These are phyloP conservation scores for Chiroxiphia lanceolata DNA, from an alignment of 2,797 vertebrate genomes.

Conservation along the genomic window DNA sequence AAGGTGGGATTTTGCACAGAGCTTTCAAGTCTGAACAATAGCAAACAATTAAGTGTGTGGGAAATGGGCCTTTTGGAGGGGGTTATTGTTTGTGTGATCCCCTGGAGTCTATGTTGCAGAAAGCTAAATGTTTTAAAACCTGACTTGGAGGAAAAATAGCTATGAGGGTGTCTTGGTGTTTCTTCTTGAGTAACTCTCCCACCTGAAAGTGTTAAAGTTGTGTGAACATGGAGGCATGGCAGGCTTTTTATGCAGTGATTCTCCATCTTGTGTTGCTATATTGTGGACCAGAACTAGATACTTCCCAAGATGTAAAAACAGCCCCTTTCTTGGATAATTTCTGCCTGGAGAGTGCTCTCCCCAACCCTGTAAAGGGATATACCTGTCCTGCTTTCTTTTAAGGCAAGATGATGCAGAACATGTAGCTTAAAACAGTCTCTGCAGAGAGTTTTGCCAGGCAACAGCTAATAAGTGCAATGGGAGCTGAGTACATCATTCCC, in stretches of 20 bases:
- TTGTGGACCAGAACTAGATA: background rate
- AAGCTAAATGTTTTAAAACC: background rate
- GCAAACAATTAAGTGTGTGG: background rate
- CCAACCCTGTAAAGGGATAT: background rate
- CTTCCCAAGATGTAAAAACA: background rate
- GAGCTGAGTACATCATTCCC: background rate
- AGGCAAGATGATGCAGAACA: background rate
- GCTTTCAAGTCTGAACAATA: background rate
- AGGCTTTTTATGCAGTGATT: background rate
- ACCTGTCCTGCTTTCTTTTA: background rate
- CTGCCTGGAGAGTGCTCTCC: background rate
- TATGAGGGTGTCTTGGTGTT: background rate
- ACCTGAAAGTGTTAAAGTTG: background rate
- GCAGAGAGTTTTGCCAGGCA: background rate
- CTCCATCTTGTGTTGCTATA: background rate
- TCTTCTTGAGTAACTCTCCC: background rate
- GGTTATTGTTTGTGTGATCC: background rate
- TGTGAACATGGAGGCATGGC: background rate
- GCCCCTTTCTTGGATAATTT: background rate
- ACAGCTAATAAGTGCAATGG: background rate
- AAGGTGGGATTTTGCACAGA: background rate
- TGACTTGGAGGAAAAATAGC: background rate
- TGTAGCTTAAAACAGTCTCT: background rate
- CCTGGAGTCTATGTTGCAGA: background rate
- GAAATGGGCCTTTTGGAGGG: background rate